These are phyloP conservation scores for Eospalax fontanierii DNA, from an alignment of 2,797 vertebrate genomes.

Conservation along the genomic window DNA sequence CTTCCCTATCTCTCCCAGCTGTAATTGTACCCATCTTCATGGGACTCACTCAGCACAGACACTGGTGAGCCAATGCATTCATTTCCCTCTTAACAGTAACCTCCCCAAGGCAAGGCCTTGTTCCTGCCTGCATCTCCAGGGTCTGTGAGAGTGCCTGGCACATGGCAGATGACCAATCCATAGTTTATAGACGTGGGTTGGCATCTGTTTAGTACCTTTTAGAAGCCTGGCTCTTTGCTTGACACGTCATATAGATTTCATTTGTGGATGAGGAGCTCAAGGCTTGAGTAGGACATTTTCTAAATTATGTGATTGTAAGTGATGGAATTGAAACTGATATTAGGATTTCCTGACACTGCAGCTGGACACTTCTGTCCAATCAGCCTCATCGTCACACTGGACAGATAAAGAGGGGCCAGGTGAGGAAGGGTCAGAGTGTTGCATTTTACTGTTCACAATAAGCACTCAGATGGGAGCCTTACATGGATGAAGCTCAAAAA, in stretches of 20 bases:
- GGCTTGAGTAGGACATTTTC: neutral
- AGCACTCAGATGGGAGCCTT: slow-evolving; percentile 47
- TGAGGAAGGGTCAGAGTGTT: neutral
- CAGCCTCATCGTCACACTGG: neutral
- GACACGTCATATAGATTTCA: neutral
- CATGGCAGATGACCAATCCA: neutral
- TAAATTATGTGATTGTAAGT: neutral
- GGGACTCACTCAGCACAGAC: no score
- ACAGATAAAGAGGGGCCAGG: neutral
- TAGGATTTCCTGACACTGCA: neutral
- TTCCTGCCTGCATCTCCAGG: neutral
- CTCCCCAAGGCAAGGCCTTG: neutral
- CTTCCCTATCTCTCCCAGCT: neutral
- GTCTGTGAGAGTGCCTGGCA: neutral
- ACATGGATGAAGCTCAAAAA: slow-evolving; percentile 31
- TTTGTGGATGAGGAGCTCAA: neutral
- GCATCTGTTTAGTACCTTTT: neutral
- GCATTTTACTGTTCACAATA: slow-evolving; percentile 1
- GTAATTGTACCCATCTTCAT: neutral
- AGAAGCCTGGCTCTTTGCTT: neutral
- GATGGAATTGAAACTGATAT: neutral
- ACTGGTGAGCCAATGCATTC: neutral
- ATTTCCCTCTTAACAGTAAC: neutral
- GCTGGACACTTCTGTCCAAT: neutral
- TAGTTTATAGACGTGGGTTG: neutral